Percentiles rank a stretch among this genome's conserved stretches.
These are phyloP conservation scores for Scaptomyza polygonia DNA, from an alignment of 2,888 invertebrate species.

Conservation along the genomic window DNA sequence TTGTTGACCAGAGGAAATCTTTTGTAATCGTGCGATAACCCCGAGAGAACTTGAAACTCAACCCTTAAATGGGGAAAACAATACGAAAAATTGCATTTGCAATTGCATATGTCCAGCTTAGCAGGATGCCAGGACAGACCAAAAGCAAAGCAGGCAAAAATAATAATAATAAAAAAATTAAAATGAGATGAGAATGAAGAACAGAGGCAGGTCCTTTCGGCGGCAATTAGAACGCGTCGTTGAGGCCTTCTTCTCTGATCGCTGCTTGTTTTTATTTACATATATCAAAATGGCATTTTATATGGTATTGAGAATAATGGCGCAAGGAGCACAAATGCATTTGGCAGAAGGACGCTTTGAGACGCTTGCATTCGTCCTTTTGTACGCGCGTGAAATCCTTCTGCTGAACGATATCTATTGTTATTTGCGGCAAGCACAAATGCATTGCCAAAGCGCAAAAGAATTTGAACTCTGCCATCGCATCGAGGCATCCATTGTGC, in stretches of 20 bases:
- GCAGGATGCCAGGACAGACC: conserved; percentile 57
- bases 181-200: conserved; percentile 3
- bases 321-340: conserved; percentile 52
- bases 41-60: conserved; percentile 73
- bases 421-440: conserved; percentile 24
- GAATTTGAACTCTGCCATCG: conserved; percentile 36
- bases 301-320: conserved; percentile 61
- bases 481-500: conserved; percentile 46
- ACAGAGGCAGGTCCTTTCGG: conserved; percentile 72
- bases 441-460: conserved; percentile 54
- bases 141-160: not conserved
- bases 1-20: conserved; percentile 75
- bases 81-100: conserved; percentile 63
- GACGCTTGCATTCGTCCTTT: conserved; percentile 60
- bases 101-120: conserved; percentile 76
- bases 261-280: conserved; percentile 67
- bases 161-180: conserved; percentile 14
- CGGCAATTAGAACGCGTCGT: conserved; percentile 71
- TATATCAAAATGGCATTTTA: conserved; percentile 75
- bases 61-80: conserved; percentile 60
- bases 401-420: conserved; percentile 64
- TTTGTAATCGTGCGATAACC: conserved; percentile 81
- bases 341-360: conserved; percentile 21
- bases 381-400: conserved; percentile 61
- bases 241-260: conserved; percentile 5